A percentile compares a stretch with the other conserved stretches of the same genome.
phyloP scores from a whole-genome alignment of 2,888 invertebrate species.

The Phortica magna region DNA sequence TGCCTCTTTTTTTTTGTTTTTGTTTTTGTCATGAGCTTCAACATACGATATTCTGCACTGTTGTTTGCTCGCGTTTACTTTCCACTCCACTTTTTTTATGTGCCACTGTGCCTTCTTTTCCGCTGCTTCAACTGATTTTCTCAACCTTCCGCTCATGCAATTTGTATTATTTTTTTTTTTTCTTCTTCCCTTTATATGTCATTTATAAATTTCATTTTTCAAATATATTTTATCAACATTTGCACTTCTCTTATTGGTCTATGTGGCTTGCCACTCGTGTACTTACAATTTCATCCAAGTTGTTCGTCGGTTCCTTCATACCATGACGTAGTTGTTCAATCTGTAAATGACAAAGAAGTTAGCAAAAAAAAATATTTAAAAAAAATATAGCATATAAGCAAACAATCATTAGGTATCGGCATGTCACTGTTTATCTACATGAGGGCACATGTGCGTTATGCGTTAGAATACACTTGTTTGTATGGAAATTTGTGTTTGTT shows the following conservation, averaged over 20 bases:
- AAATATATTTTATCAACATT: slow-evolving; percentile 2
- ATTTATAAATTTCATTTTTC: slow-evolving; percentile 15
- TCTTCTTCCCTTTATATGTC: slow-evolving; percentile 31
- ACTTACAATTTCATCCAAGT: slow-evolving; percentile 89
- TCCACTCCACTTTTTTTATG: slow-evolving; percentile 46
- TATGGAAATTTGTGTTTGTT: not conserved
- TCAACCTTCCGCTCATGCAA: not conserved
- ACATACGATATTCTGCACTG: not conserved
- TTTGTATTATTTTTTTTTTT: no score
- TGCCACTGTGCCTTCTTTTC: slow-evolving; percentile 47
- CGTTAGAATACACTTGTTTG: not conserved
- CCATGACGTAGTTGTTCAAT: slow-evolving; percentile 85
- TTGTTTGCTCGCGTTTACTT: not conserved
- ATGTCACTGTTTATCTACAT: not conserved
- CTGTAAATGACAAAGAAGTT: slow-evolving; percentile 81
- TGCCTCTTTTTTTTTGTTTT: slow-evolving; percentile 13
- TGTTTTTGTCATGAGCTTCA: not conserved
- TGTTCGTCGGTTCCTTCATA: slow-evolving; percentile 92
- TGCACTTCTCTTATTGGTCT: not conserved
- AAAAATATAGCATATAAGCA: slow-evolving; percentile 49
- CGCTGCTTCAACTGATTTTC: not conserved
- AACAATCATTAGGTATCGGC: slow-evolving; percentile 64
- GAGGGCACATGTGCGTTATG: not conserved
- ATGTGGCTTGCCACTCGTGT: slow-evolving; percentile 33
- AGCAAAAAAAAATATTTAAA: no score